phyloP scores from a whole-genome alignment of 2,888 invertebrate genomes.

The Carabus problematicus region DNA sequence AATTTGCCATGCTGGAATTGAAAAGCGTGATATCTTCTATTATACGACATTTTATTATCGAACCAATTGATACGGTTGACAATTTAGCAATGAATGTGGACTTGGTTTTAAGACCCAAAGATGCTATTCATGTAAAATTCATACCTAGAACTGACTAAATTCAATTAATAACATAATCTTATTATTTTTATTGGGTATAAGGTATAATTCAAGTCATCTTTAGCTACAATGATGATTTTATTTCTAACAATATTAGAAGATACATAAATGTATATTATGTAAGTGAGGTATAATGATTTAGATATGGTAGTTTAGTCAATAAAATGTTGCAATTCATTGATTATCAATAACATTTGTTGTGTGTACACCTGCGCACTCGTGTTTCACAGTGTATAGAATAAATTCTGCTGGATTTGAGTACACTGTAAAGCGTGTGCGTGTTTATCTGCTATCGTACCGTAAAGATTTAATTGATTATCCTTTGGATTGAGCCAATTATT shows the following conservation, averaged over 20 bases:
- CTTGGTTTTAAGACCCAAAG: constrained; percentile 60
- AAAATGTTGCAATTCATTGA: constrained; percentile 1
- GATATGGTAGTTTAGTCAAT: too few relatives aligned
- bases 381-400: not conserved
- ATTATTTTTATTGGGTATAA: too few relatives aligned
- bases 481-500: constrained; percentile 1
- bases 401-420: not conserved
- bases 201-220: too few relatives aligned
- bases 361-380: not conserved
- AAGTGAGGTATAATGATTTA: too few relatives aligned
- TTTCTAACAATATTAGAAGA: too few relatives aligned
- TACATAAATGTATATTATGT: too few relatives aligned
- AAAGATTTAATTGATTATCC: constrained; percentile 10
- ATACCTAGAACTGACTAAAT: constrained; percentile 2
- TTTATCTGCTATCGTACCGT: not conserved
- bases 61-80: constrained; percentile 60
- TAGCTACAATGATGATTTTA: too few relatives aligned
- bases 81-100: constrained; percentile 60
- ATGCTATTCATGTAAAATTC: constrained; percentile 58
- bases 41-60: constrained; percentile 62
- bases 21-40: constrained; percentile 65
- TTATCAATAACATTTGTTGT: constrained; percentile 4
- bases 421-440: too few relatives aligned
- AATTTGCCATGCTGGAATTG: constrained; percentile 72
- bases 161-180: too few relatives aligned